Percentiles rank a stretch among this genome's conserved stretches.
These are phyloP conservation scores for Corticium candelabrum DNA, from an alignment of 37 sponge, comb jelly and placozoan species.

Conservation along the genomic window DNA sequence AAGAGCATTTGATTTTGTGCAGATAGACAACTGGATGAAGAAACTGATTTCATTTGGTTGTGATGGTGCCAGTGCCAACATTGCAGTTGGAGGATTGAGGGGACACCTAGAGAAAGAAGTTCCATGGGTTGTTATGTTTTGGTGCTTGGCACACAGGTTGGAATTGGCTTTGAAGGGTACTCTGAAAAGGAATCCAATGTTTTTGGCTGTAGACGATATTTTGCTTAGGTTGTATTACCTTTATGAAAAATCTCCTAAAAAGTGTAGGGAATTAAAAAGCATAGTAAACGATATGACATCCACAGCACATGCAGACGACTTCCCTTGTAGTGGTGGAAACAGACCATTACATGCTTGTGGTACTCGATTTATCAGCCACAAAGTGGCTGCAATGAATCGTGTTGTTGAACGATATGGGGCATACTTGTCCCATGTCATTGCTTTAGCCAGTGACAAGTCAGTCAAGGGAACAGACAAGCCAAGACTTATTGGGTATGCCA, in stretches of 20 bases:
- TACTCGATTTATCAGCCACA: not conserved
- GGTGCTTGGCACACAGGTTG: slow-evolving; percentile 37
- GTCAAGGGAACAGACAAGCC: not conserved
- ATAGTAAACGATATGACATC: not conserved
- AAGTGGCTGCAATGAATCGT: not conserved
- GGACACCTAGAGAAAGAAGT: slow-evolving; percentile 20
- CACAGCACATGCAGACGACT: not conserved
- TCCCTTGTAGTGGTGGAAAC: not conserved
- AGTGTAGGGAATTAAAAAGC: not conserved
- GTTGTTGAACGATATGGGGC: not conserved
- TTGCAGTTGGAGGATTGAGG: slow-evolving; percentile 10
- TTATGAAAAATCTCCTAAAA: not conserved
- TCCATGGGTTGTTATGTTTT: slow-evolving; percentile 29
- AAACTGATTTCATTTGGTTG: slow-evolving; percentile 34
- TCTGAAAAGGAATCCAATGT: not conserved
- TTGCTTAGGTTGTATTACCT: not conserved
- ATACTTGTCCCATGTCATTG: not conserved
- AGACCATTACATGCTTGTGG: not conserved
- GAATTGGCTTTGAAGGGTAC: not conserved
- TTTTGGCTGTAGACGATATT: not conserved
- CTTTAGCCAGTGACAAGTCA: not conserved
- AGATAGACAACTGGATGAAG: slow-evolving; percentile 17
- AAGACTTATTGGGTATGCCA: not conserved
- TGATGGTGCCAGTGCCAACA: slow-evolving; percentile 21
- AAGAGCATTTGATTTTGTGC: slow-evolving; percentile 7